Conservation (phyloP, 2,797 vertebrate genomes). For the Hippocampus kuda region DNA sequence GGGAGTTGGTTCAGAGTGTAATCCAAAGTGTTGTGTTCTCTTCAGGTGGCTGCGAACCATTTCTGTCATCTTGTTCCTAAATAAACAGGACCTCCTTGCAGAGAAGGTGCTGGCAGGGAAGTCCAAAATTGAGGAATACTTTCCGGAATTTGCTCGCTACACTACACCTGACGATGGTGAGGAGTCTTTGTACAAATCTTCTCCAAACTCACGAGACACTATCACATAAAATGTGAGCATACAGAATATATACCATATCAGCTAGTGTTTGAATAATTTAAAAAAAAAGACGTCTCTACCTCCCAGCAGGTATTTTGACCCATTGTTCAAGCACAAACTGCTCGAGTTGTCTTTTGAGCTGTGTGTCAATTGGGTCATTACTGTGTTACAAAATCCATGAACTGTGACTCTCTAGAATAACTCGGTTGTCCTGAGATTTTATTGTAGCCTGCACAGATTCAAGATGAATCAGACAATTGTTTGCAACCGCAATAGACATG, state of each 20-base stretch:
- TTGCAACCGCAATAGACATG: too few relatives aligned
- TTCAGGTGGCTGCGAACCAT: conserved; percentile 97
- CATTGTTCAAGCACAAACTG: too few relatives aligned
- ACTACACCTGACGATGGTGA: conserved; percentile 96
- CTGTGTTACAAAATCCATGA: too few relatives aligned
- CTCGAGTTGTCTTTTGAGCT: too few relatives aligned
- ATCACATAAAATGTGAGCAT: background rate
- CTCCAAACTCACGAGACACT: background rate
- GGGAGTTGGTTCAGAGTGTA: background rate
- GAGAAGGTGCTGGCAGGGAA: conserved; percentile 97
- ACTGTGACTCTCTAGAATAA: too few relatives aligned
- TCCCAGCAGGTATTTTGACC: too few relatives aligned
- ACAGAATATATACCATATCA: background rate
- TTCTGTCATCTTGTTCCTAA: conserved; percentile 99
- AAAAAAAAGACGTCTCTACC: too few relatives aligned
- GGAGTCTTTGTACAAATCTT: conserved; percentile 15
- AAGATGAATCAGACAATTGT: too few relatives aligned
- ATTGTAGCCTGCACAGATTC: background rate
- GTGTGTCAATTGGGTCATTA: too few relatives aligned
- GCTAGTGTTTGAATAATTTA: background rate
- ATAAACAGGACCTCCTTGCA: conserved; percentile 96
- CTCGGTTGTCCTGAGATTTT: background rate
- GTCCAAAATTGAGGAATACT: conserved; percentile 99
- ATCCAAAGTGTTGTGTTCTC: conserved; percentile 6
- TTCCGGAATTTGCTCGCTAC: conserved; percentile 97